phyloP scores from a whole-genome alignment of 2,797 vertebrate genomes.

The Nasua narica region DNA sequence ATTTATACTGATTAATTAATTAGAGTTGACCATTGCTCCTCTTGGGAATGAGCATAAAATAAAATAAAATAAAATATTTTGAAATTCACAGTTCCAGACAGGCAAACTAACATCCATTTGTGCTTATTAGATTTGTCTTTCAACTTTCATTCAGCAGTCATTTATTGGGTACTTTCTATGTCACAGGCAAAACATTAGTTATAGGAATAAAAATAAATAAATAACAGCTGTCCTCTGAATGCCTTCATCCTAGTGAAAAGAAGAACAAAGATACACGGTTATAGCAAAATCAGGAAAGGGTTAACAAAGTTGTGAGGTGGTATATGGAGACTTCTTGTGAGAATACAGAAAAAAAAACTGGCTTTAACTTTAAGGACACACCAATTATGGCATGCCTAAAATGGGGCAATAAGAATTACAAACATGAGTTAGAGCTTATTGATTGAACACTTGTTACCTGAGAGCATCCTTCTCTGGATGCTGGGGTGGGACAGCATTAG shows the following conservation, averaged over 20 bases:
- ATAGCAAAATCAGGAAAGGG: neutral
- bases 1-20: constrained; percentile 70
- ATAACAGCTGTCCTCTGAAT: neutral
- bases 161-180: neutral
- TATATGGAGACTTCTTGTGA: neutral
- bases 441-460: neutral
- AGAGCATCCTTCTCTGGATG: neutral
- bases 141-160: neutral
- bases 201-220: neutral
- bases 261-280: neutral
- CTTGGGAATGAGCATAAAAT: neutral
- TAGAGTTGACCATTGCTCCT: neutral
- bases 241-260: neutral
- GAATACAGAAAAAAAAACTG: neutral
- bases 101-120: neutral
- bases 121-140: neutral
- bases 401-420: neutral
- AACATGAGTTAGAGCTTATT: neutral
- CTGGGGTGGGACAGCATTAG: neutral
- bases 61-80: neutral
- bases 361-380: neutral
- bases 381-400: neutral
- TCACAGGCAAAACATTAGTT: neutral
- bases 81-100: neutral
- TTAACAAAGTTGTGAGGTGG: neutral